A percentile compares a stretch with the other conserved stretches of the same genome.
phyloP scores from a whole-genome alignment of 2,113 vertebrate species.

The Marmota flaviventris region DNA sequence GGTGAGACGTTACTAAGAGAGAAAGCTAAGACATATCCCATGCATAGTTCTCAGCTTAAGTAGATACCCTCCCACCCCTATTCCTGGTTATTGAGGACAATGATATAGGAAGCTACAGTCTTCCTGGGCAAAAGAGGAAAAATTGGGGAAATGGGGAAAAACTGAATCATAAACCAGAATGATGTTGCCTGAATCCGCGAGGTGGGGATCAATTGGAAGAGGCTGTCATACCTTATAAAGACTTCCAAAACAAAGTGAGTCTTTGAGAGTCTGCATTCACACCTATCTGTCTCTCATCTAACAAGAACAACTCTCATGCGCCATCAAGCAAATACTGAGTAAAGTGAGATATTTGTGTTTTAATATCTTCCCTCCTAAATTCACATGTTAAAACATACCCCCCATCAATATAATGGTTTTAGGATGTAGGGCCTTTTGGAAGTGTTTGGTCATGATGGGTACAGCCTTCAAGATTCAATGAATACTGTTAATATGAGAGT shows the following conservation, averaged over 20 bases:
- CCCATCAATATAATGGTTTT: background rate
- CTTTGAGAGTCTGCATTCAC: background rate
- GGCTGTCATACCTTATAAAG: background rate
- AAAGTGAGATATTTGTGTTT: background rate
- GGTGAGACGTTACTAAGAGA: background rate
- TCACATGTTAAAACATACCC: background rate
- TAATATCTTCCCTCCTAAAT: background rate
- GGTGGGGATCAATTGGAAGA: background rate
- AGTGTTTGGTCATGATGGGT: background rate
- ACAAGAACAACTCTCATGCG: background rate
- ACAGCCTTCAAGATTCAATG: background rate
- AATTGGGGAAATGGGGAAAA: background rate
- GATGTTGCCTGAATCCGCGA: background rate
- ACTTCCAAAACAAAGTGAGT: background rate
- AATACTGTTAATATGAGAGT: too few species aligned
- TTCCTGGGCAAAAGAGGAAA: background rate
- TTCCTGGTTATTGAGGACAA: background rate
- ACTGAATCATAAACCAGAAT: background rate
- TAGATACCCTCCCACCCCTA: background rate
- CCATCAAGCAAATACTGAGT: background rate
- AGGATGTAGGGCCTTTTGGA: background rate
- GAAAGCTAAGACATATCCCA: background rate
- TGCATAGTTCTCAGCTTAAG: background rate
- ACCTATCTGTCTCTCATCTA: too few species aligned
- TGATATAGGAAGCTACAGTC: background rate